These are phyloP conservation scores for Propithecus coquereli DNA, from an alignment of 2,113 vertebrate species.

Conservation along the genomic window DNA sequence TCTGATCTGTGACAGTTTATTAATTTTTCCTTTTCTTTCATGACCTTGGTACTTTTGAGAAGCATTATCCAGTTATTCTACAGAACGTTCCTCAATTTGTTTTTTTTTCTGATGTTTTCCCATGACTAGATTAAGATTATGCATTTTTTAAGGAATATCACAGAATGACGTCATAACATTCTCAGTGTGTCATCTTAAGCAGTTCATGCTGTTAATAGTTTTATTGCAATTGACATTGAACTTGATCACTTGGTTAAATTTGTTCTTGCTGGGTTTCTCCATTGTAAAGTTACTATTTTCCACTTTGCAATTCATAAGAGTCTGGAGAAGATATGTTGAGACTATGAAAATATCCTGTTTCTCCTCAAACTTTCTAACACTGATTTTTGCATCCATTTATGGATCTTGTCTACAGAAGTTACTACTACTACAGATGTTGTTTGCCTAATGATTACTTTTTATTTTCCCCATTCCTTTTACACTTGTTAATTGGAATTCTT, in stretches of 20 bases:
- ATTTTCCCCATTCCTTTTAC: background rate
- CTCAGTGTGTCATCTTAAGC: background rate
- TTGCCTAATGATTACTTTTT: background rate
- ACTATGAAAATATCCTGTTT: background rate
- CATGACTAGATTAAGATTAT: background rate
- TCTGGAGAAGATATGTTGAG: background rate
- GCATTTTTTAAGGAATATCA: background rate
- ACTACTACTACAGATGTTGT: background rate
- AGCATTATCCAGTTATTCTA: background rate
- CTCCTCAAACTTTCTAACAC: background rate
- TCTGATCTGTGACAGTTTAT: background rate
- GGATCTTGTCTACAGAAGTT: background rate
- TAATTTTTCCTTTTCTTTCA: background rate
- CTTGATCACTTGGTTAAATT: background rate
- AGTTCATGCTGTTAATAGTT: background rate
- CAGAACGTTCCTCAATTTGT: background rate
- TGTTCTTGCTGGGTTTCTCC: background rate
- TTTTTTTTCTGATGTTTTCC: background rate
- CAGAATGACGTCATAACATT: background rate
- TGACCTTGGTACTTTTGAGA: background rate
- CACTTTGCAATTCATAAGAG: background rate
- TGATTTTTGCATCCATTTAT: background rate
- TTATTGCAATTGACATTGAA: background rate
- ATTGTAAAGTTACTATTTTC: background rate
- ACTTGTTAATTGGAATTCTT: background rate